Evolutionary conservation across 2,888 invertebrate species (phyloP).

Genomic region (Drosophila ustulata): DNA sequence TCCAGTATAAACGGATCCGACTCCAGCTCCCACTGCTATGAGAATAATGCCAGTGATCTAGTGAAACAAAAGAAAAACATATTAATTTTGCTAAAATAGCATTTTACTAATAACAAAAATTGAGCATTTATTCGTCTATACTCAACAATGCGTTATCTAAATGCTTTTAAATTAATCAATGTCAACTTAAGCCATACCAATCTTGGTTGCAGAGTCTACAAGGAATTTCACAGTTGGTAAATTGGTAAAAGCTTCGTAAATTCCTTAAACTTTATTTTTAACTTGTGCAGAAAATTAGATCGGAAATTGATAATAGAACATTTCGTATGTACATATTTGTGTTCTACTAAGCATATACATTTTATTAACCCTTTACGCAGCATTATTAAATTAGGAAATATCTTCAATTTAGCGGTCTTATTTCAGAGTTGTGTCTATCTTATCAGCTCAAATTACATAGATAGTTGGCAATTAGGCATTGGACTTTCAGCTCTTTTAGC

Average conservation of each 20-base stretch:
- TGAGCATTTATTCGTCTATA: not conserved
- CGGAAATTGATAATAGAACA: not conserved
- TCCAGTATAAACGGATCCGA: slow-evolving; percentile 88
- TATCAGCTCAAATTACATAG: slow-evolving; percentile 17
- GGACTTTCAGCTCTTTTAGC: slow-evolving; percentile 14
- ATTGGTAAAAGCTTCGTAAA: not conserved
- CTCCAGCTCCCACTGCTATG: slow-evolving; percentile 90
- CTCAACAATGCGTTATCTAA: slow-evolving; percentile 18
- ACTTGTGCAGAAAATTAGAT: not conserved
- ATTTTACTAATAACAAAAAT: too few relatives aligned
- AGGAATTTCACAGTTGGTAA: slow-evolving; percentile 9
- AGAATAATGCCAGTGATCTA: slow-evolving; percentile 93
- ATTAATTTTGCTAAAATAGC: not conserved
- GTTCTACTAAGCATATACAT: too few relatives aligned
- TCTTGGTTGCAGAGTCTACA: not conserved
- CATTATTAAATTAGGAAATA: not conserved
- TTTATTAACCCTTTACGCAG: not conserved
- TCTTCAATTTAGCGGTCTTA: not conserved
- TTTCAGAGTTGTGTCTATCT: slow-evolving; percentile 11
- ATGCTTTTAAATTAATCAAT: slow-evolving; percentile 22
- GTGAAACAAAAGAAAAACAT: not conserved
- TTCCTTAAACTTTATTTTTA: not conserved
- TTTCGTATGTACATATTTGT: not conserved
- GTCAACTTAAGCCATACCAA: slow-evolving; percentile 1
- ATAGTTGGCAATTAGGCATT: slow-evolving; percentile 9